Base-by-base conservation (phyloP, 2,113 vertebrate species). In the Marcusenius ussheri region DNA sequence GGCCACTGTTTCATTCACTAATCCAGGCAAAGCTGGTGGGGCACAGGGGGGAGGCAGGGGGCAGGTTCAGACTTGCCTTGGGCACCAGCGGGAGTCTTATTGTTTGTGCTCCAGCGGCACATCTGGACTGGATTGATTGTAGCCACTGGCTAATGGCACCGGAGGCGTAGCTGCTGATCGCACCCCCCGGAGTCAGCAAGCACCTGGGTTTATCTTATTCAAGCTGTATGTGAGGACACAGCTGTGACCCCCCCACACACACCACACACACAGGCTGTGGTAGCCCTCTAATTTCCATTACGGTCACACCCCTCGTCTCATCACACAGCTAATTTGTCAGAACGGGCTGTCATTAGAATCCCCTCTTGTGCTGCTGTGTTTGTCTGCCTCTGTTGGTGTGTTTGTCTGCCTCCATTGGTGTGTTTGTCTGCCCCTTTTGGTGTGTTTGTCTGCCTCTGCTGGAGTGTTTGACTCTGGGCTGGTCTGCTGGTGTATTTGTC, bases 11-110 rank as follows among this genome's bases (percentile, higher is more conserved):
- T 19, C 39, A 19, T 19, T 42, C 6, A 19, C n/a, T 47, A 13
- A n/a, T 50, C 62, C 13, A 4, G 21, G 15, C n/a, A 35, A 89
- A 80, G 3, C 21, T 7, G 2, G 70, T 13, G 15, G 5, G 27
- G 3, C 11, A 35, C 0, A 3, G 74, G 11, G 10, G 88, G 27
- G 8, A 11, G 27, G 45, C n/a, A 6, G 35, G 17, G 17, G 19
- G 24, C 53, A 62, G 56, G 35, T n/a, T 24, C 53, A 66, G 13
- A 9, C 53, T 15, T 62, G 53, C 8, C 51, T n/a, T 88, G 87
- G 24, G 42, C 21, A 46, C 87, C 35, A 88, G 87, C 39, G 17
- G 53, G 87, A 51, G 35, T 88, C 35, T 87, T 88, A 88, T 87
- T 88, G 87, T 62, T 88, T 88, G 21, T 35, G 42, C 87, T 35